Conservation (phyloP, 2,888 invertebrate genomes). For the Cephonodes hylas region DNA sequence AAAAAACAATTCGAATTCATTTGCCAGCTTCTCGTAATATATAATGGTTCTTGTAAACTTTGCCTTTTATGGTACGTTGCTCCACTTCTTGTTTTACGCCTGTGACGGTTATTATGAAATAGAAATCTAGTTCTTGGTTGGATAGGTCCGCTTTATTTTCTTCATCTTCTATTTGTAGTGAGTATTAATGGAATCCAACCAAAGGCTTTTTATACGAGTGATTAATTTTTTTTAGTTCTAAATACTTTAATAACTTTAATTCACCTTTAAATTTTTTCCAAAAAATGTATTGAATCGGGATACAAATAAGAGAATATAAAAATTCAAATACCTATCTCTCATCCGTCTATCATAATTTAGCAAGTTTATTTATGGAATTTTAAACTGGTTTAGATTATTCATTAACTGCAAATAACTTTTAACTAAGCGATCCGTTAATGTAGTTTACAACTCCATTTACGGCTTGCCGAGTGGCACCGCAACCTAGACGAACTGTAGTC, state of each 20-base stretch:
- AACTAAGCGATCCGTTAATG: neutral
- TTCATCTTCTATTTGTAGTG: neutral
- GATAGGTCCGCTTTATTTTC: neutral
- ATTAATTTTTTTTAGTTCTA: too few species aligned
- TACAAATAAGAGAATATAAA: too few species aligned
- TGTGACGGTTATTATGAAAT: neutral
- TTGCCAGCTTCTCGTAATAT: constrained; percentile 12
- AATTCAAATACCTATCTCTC: neutral
- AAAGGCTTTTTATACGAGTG: neutral
- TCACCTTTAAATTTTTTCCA: too few species aligned
- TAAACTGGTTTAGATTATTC: too few species aligned
- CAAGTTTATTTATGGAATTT: too few species aligned
- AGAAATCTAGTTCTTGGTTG: constrained; percentile 1
- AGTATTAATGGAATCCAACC: neutral
- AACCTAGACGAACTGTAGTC: neutral
- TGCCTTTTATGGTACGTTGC: constrained; percentile 29
- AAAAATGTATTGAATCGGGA: too few species aligned
- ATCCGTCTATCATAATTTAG: neutral
- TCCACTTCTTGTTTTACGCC: constrained; percentile 27
- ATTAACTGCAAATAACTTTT: neutral
- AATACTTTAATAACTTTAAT: neutral
- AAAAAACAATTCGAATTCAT: constrained; percentile 26
- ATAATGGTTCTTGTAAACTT: constrained; percentile 32
- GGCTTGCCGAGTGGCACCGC: neutral
- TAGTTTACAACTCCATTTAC: constrained; percentile 9